A percentile compares a stretch with the other conserved stretches of the same genome.
Conservation (phyloP, 2,888 invertebrate genomes). For the Boloria euphrosyne region DNA sequence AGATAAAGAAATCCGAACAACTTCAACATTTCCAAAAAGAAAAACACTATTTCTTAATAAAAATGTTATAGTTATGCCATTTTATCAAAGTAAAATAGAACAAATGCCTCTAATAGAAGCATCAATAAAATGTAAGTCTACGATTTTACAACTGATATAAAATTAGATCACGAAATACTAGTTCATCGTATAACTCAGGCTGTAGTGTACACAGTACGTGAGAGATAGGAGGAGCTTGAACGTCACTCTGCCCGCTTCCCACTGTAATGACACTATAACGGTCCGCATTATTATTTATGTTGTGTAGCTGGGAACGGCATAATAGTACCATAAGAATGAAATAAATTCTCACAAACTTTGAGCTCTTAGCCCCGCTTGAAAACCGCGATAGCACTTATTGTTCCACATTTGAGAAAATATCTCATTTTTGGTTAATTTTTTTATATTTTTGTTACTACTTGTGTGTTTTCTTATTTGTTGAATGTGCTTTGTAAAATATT, state of each 20-base stretch:
- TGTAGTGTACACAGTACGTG: slow-evolving; percentile 46
- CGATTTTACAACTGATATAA: slow-evolving; percentile 39
- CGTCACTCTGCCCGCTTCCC: slow-evolving; percentile 67
- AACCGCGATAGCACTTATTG: slow-evolving; percentile 73
- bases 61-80: neutral
- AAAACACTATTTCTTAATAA: too few species aligned
- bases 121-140: slow-evolving; percentile 28
- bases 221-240: slow-evolving; percentile 49
- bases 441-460: slow-evolving; percentile 12
- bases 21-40: too few species aligned
- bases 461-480: slow-evolving; percentile 1
- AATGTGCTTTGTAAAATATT: neutral
- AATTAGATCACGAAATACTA: slow-evolving; percentile 43
- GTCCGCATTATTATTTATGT: slow-evolving; percentile 80
- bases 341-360: slow-evolving; percentile 77
- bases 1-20: too few species aligned
- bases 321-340: slow-evolving; percentile 80
- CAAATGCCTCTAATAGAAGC: slow-evolving; percentile 10
- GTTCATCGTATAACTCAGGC: slow-evolving; percentile 42
- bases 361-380: slow-evolving; percentile 72
- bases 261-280: slow-evolving; percentile 79
- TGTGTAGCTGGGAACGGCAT: slow-evolving; percentile 80
- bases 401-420: slow-evolving; percentile 62
- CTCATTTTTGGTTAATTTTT: slow-evolving; percentile 33
- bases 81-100: neutral